Base-by-base conservation (phyloP, 2,797 vertebrate genomes). In the Craterocephalus amniculus region DNA sequence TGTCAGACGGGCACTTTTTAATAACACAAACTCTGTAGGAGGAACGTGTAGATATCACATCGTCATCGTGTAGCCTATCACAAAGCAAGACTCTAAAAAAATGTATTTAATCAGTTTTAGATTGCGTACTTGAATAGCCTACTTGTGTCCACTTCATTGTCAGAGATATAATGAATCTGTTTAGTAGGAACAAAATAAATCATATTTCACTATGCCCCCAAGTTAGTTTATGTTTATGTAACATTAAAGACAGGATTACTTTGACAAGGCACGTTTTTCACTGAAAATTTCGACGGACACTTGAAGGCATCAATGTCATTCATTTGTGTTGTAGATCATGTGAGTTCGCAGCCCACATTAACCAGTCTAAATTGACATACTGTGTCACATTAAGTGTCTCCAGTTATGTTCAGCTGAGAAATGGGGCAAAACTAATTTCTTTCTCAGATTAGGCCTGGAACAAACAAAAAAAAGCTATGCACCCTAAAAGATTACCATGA, bases 241-340 rank as follows among this genome's bases (percentile, higher is more conserved):
- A 27, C 51, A 27, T 54, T 54, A 29, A 8, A 26, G 26, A 34
- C 32, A 20, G 1, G 26, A 24, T 20, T 31, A 9, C 4, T 34
- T 8, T 4, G 13, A 12, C 10, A 1, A 22, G 3, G 6, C 6
- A 20, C 12, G n/a, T 51, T 26, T 4, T 2, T 0, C 0, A 0
- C 20, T 2, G 10, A 35, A 67, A 66, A 65, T 74, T 52, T 49
- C 38, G 40, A 72, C 59, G 11, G 7, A 35, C 8, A 55, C 20
- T 0, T 81, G 64, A 86, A 90, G 0, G 82, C 80, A 81, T 11
- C 83, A 63, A 2, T 27, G 18, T 12, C n/a, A 27, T 29, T 29
- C 26, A 29, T 13, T 24, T 29, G 4, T 24, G 4, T 4, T 14
- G 6, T 12, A 11, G 22, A 43, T 72, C 57, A 51, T 48, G 1